Conservation (phyloP, 2,113 vertebrate genomes). For the Cyrtonyx montezumae region DNA sequence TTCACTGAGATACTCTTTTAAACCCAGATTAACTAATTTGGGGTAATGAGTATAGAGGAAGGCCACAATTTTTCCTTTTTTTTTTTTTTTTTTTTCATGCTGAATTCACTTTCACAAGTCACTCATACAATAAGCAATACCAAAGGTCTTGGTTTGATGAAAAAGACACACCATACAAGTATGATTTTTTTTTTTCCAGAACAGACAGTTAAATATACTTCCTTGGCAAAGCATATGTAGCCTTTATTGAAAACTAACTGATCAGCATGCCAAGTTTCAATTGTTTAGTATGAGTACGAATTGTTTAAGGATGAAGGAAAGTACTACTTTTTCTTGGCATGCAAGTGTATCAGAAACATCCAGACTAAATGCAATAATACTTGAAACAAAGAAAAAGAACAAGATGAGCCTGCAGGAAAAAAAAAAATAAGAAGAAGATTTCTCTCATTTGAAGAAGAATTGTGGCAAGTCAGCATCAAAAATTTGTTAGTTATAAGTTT, state of each 20-base stretch:
- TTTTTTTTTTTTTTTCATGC: background rate
- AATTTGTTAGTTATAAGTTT: background rate
- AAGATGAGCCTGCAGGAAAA: background rate
- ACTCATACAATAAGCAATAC: background rate
- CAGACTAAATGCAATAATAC: conserved; percentile 57
- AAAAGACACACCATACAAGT: background rate
- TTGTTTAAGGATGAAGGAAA: conserved; percentile 18
- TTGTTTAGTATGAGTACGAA: conserved; percentile 16
- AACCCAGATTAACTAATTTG: background rate
- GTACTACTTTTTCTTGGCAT: conserved; percentile 20
- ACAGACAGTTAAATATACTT: background rate
- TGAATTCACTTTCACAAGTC: background rate
- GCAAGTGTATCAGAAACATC: conserved; percentile 31
- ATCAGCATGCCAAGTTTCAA: conserved; percentile 3
- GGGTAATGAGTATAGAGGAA: background rate
- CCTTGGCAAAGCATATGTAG: background rate
- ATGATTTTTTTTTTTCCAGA: background rate
- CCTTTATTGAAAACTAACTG: conserved; percentile 3
- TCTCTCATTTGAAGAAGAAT: conserved; percentile 9
- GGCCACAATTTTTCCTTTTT: background rate
- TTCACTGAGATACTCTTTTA: background rate
- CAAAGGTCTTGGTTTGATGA: background rate
- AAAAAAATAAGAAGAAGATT: background rate
- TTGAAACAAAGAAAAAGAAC: background rate
- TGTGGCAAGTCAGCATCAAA: background rate